Base-by-base conservation (phyloP, 2,797 vertebrate species). In the Meda fulgida region DNA sequence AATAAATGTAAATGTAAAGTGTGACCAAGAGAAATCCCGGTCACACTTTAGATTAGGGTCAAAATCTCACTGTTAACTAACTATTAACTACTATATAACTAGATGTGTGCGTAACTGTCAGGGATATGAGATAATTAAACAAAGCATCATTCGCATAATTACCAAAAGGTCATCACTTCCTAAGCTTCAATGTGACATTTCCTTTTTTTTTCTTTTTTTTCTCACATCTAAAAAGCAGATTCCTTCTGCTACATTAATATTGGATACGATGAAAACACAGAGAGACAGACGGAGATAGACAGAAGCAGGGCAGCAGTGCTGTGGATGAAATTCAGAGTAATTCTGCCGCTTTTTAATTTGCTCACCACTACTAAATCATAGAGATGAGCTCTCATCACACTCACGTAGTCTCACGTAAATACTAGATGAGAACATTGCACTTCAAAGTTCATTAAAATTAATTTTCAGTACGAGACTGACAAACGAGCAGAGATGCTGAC, bases 81-180 rank as follows among this genome's bases (percentile, higher is more conserved):
- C 43, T 14, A 14, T 46, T 11, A 43, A 43, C 43, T 14, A 48
- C 38, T 75, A 46, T 43, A 58, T 51, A 31, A 10, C 31, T 80
- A 53, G 29, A 53, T 83, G 60, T 26, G 48, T 72, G 43, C 21
- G 38, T 80, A 60, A 88, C 76, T 89, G 58, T 72, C 88, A 83
- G 76, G 83, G 38, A 48, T 70, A 92, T 92, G 88, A 86, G 87
- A 84, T 87, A 87, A 92, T 92, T 90, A 93, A 87, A 82, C 88
- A 88, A 80, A 77, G 86, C 9, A 13, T 86, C 89, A 89, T 92
- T 91, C 91, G 84, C 75, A 88, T 89, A 87, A 91, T 90, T 88
- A 84, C 55, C 31, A 85, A 89, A 90, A 87, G 72, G 66, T 71
- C 80, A 80, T 81, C 67, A 23, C 43, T 88, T 72, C 14, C 14